These are phyloP conservation scores for Silurus lanzhouensis DNA, from an alignment of 2,797 vertebrate genomes.

Conservation along the genomic window DNA sequence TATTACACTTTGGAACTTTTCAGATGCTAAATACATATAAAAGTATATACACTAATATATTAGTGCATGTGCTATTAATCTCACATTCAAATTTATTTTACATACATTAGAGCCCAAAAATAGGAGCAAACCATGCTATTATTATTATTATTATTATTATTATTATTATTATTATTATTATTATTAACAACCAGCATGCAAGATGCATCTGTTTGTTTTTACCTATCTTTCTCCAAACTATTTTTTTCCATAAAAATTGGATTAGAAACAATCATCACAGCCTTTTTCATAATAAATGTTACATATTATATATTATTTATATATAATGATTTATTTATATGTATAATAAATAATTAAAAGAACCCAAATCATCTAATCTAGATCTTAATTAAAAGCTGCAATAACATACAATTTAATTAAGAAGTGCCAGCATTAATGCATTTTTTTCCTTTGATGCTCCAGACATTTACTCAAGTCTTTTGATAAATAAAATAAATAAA, in stretches of 20 bases:
- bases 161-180: conserved; percentile 18
- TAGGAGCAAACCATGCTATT: not conserved
- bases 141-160: not conserved
- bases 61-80: not conserved
- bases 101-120: not conserved
- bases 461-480: not conserved
- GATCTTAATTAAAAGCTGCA: not conserved
- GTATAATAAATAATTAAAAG: not conserved
- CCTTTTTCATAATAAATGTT: not conserved
- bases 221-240: not conserved
- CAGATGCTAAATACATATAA: not conserved
- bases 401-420: too few species aligned
- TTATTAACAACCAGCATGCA: not conserved
- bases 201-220: not conserved
- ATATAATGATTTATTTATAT: not conserved
- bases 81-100: not conserved
- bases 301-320: not conserved
- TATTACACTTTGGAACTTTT: not conserved
- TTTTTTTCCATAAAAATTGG: not conserved
- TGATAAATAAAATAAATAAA: not conserved
- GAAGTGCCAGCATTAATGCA: too few species aligned
- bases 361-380: not conserved
- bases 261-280: not conserved
- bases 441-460: not conserved
- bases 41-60: not conserved